A percentile compares a stretch with the other conserved stretches of the same genome.
Conservation (phyloP, 2,113 vertebrate genomes). For the Indicator maculatus region DNA sequence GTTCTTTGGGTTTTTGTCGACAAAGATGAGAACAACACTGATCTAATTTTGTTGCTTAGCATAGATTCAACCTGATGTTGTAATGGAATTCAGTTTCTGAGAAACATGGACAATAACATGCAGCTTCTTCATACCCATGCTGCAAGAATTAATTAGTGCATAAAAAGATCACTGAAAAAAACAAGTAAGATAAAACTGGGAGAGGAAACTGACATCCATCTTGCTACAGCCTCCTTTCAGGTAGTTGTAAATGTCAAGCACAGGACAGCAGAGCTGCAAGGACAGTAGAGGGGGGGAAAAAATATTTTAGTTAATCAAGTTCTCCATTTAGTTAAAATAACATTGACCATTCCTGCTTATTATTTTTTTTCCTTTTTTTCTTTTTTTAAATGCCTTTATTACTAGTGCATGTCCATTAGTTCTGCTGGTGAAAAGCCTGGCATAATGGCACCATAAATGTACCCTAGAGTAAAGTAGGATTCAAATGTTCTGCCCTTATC, state of each 20-base stretch:
- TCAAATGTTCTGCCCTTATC: not conserved
- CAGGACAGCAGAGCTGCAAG: not conserved
- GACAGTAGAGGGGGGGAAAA: not conserved
- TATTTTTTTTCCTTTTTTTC: not conserved
- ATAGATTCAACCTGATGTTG: not conserved
- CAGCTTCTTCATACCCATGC: not conserved
- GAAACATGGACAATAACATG: not conserved
- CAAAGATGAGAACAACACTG: not conserved
- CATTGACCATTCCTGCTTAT: not conserved
- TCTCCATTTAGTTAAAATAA: not conserved
- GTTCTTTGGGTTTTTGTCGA: not conserved
- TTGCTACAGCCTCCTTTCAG: too few species aligned
- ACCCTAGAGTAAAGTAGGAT: not conserved
- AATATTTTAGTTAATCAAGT: not conserved
- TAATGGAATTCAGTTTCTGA: not conserved
- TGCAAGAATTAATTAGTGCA: not conserved
- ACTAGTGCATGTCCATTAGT: not conserved
- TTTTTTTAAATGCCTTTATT: not conserved
- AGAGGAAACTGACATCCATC: too few species aligned
- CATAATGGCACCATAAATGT: not conserved
- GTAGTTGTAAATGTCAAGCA: not conserved
- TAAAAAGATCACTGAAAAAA: not conserved
- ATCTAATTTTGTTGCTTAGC: not conserved
- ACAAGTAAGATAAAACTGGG: not conserved
- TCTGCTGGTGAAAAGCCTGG: not conserved